Base-by-base conservation (phyloP, 2,113 vertebrate species). In the Daboia siamensis region DNA sequence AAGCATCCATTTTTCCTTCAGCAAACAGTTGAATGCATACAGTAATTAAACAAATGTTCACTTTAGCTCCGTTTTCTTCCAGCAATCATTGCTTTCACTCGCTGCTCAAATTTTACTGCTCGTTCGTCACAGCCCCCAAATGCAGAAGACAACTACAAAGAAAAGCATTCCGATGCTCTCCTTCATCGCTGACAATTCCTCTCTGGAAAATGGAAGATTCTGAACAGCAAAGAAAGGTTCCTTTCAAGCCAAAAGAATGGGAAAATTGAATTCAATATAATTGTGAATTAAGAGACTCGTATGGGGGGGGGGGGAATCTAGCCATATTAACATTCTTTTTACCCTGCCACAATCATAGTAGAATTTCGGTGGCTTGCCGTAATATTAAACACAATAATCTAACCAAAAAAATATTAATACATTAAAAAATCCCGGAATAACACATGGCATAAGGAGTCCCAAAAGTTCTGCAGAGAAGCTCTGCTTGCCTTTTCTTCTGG, bases 1-100 rank as follows among this genome's bases (percentile, higher is more conserved):
- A 96, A 96, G 94, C 95, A 94, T 94, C 87, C 91, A 87, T 95
- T 97, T 95, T 96, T 95, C 94, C 93, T 92, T 95, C 94, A 93
- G 94, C 80, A 48, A 74, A 95, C 95, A 95, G 92, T 93, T 93
- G 94, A 91, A 88, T 74, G 94, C 92, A 93, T 95, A 93, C 64
- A 93, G 69, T 95, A 96, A 96, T 95, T 95, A 95, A 97, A 59
- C 89, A 52, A 86, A 86, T 93, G 89, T 74, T 90, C 92, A 57
- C 13, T 87, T 24, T 87, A 61, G 84, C 39, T 2, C 51, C 2
- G 3, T 33, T 48, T 12, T 61, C 88, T 57, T 90, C 55, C 8
- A 90, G 54, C 91, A 59, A 89, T 46, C 17, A 33, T n/a, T 0
- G 33, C 48, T n/a, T 59, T 59, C 87, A 9, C 74, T 59, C 88